These are phyloP conservation scores for Prionace glauca DNA, from an alignment of 2,797 vertebrate species.

Conservation along the genomic window DNA sequence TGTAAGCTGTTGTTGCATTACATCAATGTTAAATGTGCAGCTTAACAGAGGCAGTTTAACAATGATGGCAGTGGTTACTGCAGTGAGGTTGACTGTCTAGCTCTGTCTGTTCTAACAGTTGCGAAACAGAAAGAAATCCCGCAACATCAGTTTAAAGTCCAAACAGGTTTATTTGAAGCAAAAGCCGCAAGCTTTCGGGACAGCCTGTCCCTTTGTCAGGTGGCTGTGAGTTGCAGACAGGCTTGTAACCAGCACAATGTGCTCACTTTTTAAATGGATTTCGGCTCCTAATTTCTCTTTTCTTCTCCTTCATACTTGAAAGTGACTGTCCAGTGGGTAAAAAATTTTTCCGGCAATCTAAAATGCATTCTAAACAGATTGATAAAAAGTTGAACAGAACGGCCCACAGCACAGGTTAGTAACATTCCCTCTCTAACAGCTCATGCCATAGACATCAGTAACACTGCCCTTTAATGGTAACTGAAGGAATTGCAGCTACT, in stretches of 20 bases:
- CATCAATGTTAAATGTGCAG: background rate
- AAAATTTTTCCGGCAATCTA: background rate
- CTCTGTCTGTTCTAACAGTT: background rate
- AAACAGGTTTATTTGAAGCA: too few relatives aligned
- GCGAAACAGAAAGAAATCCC: too few relatives aligned
- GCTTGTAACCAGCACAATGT: background rate
- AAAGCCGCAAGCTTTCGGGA: too few relatives aligned
- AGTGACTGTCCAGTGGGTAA: background rate
- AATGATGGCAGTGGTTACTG: too few relatives aligned
- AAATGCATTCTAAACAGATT: background rate
- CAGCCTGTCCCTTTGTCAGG: too few relatives aligned
- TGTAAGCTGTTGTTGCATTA: too few relatives aligned
- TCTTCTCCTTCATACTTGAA: background rate
- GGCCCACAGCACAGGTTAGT: background rate
- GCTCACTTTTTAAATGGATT: background rate
- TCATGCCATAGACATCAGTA: background rate
- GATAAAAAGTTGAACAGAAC: background rate
- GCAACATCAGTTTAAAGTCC: too few relatives aligned
- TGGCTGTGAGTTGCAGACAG: too few relatives aligned
- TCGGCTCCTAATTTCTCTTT: background rate
- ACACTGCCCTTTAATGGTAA: background rate
- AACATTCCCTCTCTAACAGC: background rate
- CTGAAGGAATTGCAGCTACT: too few relatives aligned
- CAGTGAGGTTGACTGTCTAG: background rate
- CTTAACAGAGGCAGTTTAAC: background rate